Base-by-base conservation (phyloP, 2,888 invertebrate species). In the Rotaria sp. region DNA sequence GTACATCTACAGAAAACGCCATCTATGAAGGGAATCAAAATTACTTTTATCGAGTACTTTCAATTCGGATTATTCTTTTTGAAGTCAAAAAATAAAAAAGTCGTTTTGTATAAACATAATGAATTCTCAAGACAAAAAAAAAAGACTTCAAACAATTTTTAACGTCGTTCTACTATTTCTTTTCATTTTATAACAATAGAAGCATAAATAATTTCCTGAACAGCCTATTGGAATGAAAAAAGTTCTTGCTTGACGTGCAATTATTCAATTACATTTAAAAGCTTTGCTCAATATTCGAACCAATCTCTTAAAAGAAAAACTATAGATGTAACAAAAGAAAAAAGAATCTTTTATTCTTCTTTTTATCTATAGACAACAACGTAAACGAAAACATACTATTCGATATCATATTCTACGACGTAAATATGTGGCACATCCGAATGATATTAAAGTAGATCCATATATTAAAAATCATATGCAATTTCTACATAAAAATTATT, bases 391-490 rank as follows among this genome's bases (percentile, higher is more conserved):
- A 38, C 35, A 21, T 35, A 67, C 18, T 21, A 21, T 35, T 67
- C 67, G 67, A 67, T 67, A 67, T 30, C 67, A 67, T 67, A 35
- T 67, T 21, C 35, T 67, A 5, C 18, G 35, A 35, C 67, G 67
- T 7, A 67, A 67, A 38, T 67, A 67, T 67, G 67, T 67, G 1
- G 35, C 21, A 18, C 67, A 67, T 67, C 67, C 67, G 7, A 67
- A 67, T 35, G 67, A 67, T 35, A 67, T 67, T 67, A 18, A 67
- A 67, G 35, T 67, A 15, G 35, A 67, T 35, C 35, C 35, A 35
- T 67, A 67, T 13, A 35, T 67, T 30, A 67, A 67, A 67, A 67
- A 67, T 67, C 67, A 67, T 35, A 67, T 67, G 67, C 67, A 67
- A 67, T 67, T 67, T 21, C 38, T 67, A 38, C 67, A 35, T 35